phyloP scores from a whole-genome alignment of 2,797 vertebrate species.

The Oreortyx pictus region DNA sequence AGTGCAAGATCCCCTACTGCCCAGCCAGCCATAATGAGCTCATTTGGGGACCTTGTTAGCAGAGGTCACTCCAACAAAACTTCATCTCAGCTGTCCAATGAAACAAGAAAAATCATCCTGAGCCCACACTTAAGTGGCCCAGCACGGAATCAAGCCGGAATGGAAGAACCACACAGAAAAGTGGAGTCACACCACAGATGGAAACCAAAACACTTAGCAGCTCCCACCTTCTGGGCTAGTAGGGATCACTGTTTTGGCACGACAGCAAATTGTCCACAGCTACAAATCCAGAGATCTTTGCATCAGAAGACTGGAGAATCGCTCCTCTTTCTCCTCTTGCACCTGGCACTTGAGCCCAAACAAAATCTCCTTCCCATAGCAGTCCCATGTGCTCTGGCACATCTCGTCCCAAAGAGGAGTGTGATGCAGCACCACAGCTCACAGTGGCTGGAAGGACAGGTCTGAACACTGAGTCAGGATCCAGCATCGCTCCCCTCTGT shows the following conservation, averaged over 20 bases:
- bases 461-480: neutral
- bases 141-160: neutral
- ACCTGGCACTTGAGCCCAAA: rapidly evolving
- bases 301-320: neutral
- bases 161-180: neutral
- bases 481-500: neutral
- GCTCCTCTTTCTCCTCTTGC: neutral
- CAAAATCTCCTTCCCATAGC: neutral
- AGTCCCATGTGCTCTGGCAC: neutral
- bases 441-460: neutral
- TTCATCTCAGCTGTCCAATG: neutral
- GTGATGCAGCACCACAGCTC: neutral
- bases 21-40: conserved; percentile 22
- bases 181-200: rapidly evolving
- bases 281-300: neutral
- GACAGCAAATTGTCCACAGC: neutral
- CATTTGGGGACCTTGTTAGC: conserved; percentile 28
- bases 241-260: neutral
- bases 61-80: conserved; percentile 43
- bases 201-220: neutral
- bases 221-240: neutral
- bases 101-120: neutral
- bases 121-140: neutral
- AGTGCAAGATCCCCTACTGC: conserved; percentile 25
- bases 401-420: neutral